Evolutionary conservation across 2,888 invertebrate species (phyloP), one percentile per base, ranked within the genome.

Genomic region (Gandaritis pyraliata): DNA sequence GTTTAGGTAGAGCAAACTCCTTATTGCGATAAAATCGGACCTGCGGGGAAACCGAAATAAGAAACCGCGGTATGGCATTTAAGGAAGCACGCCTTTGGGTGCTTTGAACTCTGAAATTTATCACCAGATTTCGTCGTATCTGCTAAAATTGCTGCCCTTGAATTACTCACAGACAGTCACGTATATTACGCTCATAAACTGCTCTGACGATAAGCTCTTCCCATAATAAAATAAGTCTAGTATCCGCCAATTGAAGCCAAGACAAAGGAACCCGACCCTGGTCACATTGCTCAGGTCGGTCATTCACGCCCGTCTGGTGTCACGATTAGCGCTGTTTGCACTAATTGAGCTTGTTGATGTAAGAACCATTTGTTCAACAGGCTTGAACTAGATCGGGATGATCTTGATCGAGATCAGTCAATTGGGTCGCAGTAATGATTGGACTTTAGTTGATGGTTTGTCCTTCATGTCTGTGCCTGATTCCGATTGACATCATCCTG

Each of bases 271-370:
- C 49, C 64, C 61, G 67, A 69, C 70, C 70, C 64, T 70, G 41
- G 63, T 59, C 51, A 55, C 54, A 53, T 73, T 69, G 53, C 66
- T 71, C 74, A 81, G 80, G 76, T 72, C 81, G 83, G 84, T 84
- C 87, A 84, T 83, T 85, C 84, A 86, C 87, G 85, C 85, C 70
- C 68, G 82, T 80, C 83, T 88, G 88, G 82, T 78, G 76, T 81
- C 74, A 79, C 81, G 80, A 87, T 87, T 82, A 87, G 79, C 76
- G 75, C 75, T 77, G 77, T 75, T 75, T 74, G 77, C 68, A 72
- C 72, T 75, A 77, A 78, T 77, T 75, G 78, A 75, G 75, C 63
- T 23, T 72, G 57, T 47, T 53, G 62, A 75, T 73, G 70, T 54
- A 62, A 58, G 58, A 50, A 50, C 46, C 54, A 54, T 52, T 54